A percentile compares a stretch with the other conserved stretches of the same genome.
Evolutionary conservation across 2,888 invertebrate species (phyloP).

Genomic region (Stegana nigrithorax): DNA sequence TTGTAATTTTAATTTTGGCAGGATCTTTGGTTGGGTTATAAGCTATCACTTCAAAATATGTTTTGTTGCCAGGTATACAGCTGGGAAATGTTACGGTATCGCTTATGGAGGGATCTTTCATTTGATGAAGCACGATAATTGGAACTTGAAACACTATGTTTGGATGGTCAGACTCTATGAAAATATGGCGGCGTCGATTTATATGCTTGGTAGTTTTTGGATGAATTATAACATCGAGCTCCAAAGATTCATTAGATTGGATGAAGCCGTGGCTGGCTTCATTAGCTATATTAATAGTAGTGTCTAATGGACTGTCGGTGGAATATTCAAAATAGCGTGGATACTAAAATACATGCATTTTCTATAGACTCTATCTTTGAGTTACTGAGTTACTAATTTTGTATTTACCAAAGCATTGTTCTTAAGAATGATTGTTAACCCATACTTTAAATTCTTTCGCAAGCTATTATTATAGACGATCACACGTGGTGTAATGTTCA

Average conservation of each 20-base stretch:
- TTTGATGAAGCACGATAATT: conserved; percentile 37
- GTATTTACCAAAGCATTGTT: conserved; percentile 39
- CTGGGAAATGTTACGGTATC: conserved; percentile 36
- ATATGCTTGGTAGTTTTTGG: conserved; percentile 31
- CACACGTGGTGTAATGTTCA: conserved; percentile 42
- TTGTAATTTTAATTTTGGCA: conserved; percentile 25
- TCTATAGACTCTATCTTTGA: neutral
- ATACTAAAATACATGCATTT: conserved; percentile 36
- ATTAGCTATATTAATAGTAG: conserved; percentile 24
- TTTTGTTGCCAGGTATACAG: conserved; percentile 34
- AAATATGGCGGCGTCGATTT: conserved; percentile 49
- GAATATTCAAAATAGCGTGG: conserved; percentile 41
- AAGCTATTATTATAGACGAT: conserved; percentile 35
- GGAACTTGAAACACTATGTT: conserved; percentile 56
- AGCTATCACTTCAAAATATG: conserved; percentile 48
- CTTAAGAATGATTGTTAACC: conserved; percentile 32
- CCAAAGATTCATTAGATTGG: conserved; percentile 42
- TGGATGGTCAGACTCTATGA: conserved; percentile 51
- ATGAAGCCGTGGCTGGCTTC: conserved; percentile 39
- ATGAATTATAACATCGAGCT: conserved; percentile 39
- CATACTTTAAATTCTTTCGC: conserved; percentile 32
- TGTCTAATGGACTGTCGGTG: conserved; percentile 52
- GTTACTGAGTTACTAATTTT: neutral
- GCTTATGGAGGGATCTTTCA: conserved; percentile 24
- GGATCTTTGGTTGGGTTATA: conserved; percentile 45